Percentiles rank a stretch among this genome's conserved stretches.
phyloP scores from a whole-genome alignment of 2,797 vertebrate genomes.

The Pseudochirops corinnae region DNA sequence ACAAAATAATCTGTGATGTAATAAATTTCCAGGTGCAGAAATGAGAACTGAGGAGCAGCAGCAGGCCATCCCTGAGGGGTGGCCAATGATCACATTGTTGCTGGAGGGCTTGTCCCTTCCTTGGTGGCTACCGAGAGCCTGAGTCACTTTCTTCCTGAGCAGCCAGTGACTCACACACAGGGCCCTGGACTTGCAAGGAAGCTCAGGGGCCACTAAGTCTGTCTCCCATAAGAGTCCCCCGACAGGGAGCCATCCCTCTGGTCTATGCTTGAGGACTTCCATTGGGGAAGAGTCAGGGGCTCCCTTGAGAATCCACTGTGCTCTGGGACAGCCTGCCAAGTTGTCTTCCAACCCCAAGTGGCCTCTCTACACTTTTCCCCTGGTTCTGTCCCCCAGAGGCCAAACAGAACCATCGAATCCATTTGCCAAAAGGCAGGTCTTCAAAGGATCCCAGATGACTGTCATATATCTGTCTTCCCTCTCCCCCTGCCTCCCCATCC shows the following conservation, averaged over 20 bases:
- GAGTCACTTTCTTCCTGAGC: background rate
- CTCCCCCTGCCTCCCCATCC: too few relatives aligned
- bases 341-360: background rate
- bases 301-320: background rate
- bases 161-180: background rate
- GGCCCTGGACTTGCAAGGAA: background rate
- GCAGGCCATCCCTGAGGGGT: conserved; percentile 42
- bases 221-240: background rate
- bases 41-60: conserved; percentile 64
- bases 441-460: background rate
- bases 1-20: conserved; percentile 84
- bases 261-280: background rate
- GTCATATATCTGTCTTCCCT: background rate
- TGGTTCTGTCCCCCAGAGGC: background rate
- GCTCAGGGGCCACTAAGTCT: background rate
- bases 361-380: background rate
- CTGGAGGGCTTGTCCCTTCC: background rate
- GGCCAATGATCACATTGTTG: conserved; percentile 37
- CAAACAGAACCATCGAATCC: background rate
- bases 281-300: background rate
- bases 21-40: conserved; percentile 83
- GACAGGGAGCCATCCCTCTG: background rate
- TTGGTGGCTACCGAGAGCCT: background rate
- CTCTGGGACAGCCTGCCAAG: background rate
- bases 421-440: background rate